phyloP scores from a whole-genome alignment of 2,113 vertebrate species.

The Echinops telfairi region DNA sequence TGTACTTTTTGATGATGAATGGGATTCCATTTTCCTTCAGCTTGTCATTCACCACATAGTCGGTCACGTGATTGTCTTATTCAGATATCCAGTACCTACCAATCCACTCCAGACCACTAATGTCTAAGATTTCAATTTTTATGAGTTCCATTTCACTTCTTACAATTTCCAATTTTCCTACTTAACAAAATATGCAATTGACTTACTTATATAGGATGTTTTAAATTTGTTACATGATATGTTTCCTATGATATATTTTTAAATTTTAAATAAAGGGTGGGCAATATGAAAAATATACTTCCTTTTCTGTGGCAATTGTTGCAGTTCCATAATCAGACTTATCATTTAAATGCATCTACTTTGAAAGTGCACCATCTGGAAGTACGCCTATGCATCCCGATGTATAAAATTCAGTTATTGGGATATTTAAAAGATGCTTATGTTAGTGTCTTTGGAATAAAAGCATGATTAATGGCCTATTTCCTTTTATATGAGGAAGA shows the following conservation, averaged over 20 bases:
- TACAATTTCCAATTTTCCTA: too few species aligned
- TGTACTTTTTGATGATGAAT: too few species aligned
- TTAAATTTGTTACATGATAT: not conserved
- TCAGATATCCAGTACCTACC: too few species aligned
- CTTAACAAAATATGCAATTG: too few species aligned
- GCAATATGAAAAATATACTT: not conserved
- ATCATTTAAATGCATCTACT: not conserved
- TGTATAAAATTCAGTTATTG: not conserved
- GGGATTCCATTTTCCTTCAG: too few species aligned
- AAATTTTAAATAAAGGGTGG: not conserved
- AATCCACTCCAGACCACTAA: too few species aligned
- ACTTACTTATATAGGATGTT: not conserved
- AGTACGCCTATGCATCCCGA: not conserved
- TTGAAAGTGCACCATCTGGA: not conserved
- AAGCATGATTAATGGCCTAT: slow-evolving; percentile 25
- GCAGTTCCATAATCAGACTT: not conserved
- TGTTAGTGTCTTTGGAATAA: slow-evolving; percentile 48
- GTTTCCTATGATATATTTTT: not conserved
- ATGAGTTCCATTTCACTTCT: too few species aligned
- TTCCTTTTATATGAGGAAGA: not conserved
- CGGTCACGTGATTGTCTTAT: too few species aligned
- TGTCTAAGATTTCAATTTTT: too few species aligned
- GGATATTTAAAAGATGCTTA: slow-evolving; percentile 58
- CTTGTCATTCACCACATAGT: too few species aligned
- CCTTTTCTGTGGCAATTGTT: not conserved